These are phyloP conservation scores for Campylorhamphus procurvoides DNA, from an alignment of 2,113 vertebrate genomes.

Conservation along the genomic window DNA sequence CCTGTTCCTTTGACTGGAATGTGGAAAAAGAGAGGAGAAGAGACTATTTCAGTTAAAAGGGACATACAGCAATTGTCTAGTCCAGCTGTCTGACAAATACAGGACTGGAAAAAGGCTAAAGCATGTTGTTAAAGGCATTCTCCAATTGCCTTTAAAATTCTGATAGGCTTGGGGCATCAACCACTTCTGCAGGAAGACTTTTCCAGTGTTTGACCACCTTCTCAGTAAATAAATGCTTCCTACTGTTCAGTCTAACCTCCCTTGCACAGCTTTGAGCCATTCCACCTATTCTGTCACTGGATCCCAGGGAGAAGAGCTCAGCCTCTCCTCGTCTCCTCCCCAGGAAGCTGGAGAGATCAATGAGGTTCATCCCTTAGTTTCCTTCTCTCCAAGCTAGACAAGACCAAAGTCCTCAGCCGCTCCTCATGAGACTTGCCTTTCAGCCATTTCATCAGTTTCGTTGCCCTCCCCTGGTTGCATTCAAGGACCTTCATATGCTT, in stretches of 20 bases:
- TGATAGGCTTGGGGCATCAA: not conserved
- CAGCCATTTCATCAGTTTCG: not conserved
- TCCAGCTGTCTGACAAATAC: not conserved
- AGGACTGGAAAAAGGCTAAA: not conserved
- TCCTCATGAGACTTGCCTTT: not conserved
- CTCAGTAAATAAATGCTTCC: not conserved
- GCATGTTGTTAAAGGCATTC: not conserved
- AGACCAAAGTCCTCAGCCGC: rapidly evolving
- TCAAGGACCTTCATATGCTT: not conserved
- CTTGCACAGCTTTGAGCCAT: not conserved
- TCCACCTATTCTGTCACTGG: rapidly evolving
- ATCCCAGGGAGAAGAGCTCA: not conserved
- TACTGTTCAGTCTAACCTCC: not conserved
- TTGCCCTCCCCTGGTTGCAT: rapidly evolving
- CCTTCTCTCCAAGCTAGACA: not conserved
- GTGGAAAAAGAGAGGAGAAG: not conserved
- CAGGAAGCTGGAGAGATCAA: not conserved
- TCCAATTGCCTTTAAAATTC: not conserved
- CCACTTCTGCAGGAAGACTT: not conserved
- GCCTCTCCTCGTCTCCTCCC: not conserved
- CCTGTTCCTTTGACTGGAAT: not conserved
- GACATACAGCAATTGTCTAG: rapidly evolving
- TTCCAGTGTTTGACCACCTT: no score
- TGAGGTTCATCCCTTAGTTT: not conserved
- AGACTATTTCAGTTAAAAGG: not conserved